Evolutionary conservation across 2,888 invertebrate species (phyloP).

Genomic region (Orchesellides sinensis): DNA sequence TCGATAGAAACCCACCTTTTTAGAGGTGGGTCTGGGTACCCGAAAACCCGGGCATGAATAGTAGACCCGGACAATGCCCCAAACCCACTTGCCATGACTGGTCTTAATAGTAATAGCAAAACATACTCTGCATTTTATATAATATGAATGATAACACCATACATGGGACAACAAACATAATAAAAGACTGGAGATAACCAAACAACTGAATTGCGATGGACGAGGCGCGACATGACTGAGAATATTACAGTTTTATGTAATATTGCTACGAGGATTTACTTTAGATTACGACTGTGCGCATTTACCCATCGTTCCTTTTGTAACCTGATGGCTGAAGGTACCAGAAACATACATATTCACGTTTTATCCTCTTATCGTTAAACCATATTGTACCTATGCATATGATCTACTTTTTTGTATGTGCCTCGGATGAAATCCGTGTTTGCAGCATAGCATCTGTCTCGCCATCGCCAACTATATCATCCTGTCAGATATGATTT

Average conservation of each 20-base stretch:
- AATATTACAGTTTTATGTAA: slow-evolving; percentile 18
- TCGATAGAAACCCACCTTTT: too few species aligned
- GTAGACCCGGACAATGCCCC: too few species aligned
- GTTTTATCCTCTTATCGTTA: neutral
- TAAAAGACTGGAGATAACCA: slow-evolving; percentile 25
- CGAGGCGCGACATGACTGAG: neutral
- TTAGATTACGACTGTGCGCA: slow-evolving; percentile 11
- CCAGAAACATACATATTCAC: neutral
- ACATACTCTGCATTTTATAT: too few species aligned
- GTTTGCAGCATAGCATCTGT: slow-evolving; percentile 43
- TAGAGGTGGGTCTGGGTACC: too few species aligned
- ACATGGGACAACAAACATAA: neutral
- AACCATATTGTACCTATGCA: neutral
- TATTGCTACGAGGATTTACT: slow-evolving; percentile 24
- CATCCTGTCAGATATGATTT: slow-evolving; percentile 61
- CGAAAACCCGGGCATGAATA: too few species aligned
- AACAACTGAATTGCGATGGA: slow-evolving; percentile 20
- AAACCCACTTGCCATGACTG: too few species aligned
- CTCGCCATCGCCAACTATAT: slow-evolving; percentile 44
- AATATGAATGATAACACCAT: too few species aligned
- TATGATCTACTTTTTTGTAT: neutral
- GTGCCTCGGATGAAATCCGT: neutral
- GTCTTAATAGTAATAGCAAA: too few species aligned
- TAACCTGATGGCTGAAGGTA: neutral
- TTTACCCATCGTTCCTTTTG: slow-evolving; percentile 5